These are phyloP conservation scores for Phylloscopus whistleri DNA, from an alignment of 2,113 vertebrate genomes.

Conservation along the genomic window DNA sequence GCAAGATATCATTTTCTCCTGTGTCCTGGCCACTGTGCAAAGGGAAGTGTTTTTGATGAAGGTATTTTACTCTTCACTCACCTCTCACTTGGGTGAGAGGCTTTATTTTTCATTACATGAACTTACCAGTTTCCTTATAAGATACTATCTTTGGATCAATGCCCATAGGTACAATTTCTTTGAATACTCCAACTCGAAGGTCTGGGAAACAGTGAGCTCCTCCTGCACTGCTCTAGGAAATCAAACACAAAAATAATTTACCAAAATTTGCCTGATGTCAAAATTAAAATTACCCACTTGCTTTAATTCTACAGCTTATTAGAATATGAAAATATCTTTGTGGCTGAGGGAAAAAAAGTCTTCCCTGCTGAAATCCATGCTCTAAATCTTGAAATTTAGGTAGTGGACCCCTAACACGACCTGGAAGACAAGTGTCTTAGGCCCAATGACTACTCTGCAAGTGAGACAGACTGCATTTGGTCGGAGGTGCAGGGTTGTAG, in stretches of 20 bases:
- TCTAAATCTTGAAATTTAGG: neutral
- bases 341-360: neutral
- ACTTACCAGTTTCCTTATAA: conserved; percentile 86
- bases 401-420: accelerated
- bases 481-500: neutral
- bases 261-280: neutral
- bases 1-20: neutral
- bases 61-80: neutral
- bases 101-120: neutral
- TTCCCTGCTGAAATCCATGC: neutral
- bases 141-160: conserved; percentile 85
- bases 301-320: neutral
- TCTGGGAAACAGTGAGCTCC: conserved; percentile 88
- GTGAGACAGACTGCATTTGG: neutral
- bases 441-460: neutral
- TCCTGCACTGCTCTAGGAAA: conserved; percentile 85
- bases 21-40: neutral
- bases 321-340: neutral
- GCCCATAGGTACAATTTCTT: conserved; percentile 96
- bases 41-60: neutral
- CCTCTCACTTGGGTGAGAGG: neutral
- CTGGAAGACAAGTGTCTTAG: neutral
- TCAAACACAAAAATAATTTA: conserved; percentile 15
- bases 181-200: conserved; percentile 86
- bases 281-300: neutral